Evolutionary conservation across 1,140 invertebrate genomes (phyloP).

Genomic region (Megathymus violae): DNA sequence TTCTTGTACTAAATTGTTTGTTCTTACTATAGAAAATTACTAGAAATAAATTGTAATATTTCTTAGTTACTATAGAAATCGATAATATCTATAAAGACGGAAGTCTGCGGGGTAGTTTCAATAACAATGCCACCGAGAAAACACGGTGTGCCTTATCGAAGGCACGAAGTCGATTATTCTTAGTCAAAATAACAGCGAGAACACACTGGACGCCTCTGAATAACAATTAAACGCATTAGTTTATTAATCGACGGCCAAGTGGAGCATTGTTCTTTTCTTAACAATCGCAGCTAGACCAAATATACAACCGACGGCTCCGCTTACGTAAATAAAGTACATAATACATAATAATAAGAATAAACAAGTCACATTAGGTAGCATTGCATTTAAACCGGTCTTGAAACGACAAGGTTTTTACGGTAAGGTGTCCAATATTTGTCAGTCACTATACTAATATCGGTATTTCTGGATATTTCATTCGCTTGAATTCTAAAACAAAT

Average conservation of each 20-base stretch:
- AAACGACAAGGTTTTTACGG: constrained; percentile 49
- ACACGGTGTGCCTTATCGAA: constrained; percentile 66
- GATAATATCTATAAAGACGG: constrained; percentile 50
- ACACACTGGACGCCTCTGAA: constrained; percentile 26
- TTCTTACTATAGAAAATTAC: constrained; percentile 9
- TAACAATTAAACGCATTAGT: constrained; percentile 75
- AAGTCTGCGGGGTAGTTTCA: constrained; percentile 61
- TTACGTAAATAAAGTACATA: constrained; percentile 54
- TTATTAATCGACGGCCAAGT: constrained; percentile 68
- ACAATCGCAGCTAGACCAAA: constrained; percentile 80
- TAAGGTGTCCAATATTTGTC: constrained; percentile 21
- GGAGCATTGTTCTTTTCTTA: constrained; percentile 70
- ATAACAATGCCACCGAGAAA: constrained; percentile 61
- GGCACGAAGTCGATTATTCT: constrained; percentile 67
- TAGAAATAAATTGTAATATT: constrained; percentile 5
- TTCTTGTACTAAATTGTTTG: too few relatives aligned
- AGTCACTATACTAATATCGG: too few relatives aligned
- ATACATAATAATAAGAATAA: constrained; percentile 47
- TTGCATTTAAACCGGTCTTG: constrained; percentile 54
- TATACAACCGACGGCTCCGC: constrained; percentile 52
- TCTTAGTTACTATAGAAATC: constrained; percentile 18
- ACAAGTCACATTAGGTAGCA: constrained; percentile 48
- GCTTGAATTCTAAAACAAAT: background rate
- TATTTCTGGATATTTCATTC: too few relatives aligned
- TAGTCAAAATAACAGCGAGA: constrained; percentile 73